phyloP scores from a whole-genome alignment of 1,140 invertebrate species.

The Drosophila nasuta region DNA sequence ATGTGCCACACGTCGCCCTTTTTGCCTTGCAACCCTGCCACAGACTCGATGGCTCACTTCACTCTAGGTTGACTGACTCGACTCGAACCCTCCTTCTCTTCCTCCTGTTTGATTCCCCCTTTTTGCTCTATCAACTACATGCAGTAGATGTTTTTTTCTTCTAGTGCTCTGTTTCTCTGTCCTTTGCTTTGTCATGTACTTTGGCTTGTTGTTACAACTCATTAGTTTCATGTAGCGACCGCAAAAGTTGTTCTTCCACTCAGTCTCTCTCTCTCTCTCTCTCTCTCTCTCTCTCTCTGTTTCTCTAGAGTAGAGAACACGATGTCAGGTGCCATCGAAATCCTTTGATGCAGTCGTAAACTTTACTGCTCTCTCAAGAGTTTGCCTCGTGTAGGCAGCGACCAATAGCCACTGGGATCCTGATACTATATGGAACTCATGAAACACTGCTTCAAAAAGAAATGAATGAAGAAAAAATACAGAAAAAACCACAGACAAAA shows the following conservation, averaged over 20 bases:
- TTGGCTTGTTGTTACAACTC: slow-evolving; percentile 73
- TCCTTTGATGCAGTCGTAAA: slow-evolving; percentile 75
- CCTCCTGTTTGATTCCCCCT: neutral
- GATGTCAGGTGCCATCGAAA: slow-evolving; percentile 49
- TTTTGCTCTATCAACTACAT: slow-evolving; percentile 3
- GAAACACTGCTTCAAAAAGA: no score
- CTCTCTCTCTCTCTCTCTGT: neutral
- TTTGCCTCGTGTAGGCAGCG: slow-evolving; percentile 6
- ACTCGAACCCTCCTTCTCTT: neutral
- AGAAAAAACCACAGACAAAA: no score
- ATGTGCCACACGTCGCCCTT: slow-evolving; percentile 46
- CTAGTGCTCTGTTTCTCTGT: neutral
- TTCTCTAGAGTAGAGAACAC: slow-evolving; percentile 19
- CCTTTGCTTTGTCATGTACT: slow-evolving; percentile 54
- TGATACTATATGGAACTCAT: no score
- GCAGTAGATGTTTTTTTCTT: slow-evolving; percentile 15
- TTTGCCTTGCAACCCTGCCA: neutral
- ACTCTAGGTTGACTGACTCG: slow-evolving; percentile 38
- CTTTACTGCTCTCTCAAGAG: slow-evolving; percentile 54
- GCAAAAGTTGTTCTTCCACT: neutral
- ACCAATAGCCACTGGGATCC: neutral
- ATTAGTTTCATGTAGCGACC: slow-evolving; percentile 66
- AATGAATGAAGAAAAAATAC: no score
- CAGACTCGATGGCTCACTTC: neutral
- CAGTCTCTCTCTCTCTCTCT: neutral